Base-by-base conservation (phyloP, 2,797 vertebrate genomes). In the Acrossocheilus wenchowensis region DNA sequence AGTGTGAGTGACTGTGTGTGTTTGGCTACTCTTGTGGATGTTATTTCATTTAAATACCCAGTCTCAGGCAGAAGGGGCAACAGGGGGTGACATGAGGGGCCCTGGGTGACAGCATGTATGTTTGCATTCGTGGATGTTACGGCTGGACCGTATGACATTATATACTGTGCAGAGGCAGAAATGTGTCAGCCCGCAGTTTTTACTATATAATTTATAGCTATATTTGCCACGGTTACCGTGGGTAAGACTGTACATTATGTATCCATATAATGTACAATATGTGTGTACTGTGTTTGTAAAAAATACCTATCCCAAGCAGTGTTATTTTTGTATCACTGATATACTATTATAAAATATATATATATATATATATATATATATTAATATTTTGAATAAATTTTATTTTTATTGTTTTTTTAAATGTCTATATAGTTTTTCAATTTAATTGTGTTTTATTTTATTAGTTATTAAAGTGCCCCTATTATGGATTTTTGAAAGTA, bases 1-100 rank as follows among this genome's bases (percentile, higher is more conserved):
- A 66, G 78, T 64, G 62, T 60, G 52, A 9, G 77, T 10, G 77
- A 9, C 39, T 80, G 78, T 48, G 17, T 81, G 48, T 54, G 45
- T 78, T 26, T n/a, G 71, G 15, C 39, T 72, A 23, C 71, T 83
- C 72, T 75, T 41, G 82, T 68, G 60, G 45, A 66, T 78, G 48
- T 69, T 78, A 54, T 78, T 78, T 85, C 75, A 85, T 69, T 85
- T 57, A 85, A 78, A 78, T 54, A 57, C 14, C 45, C 50, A 54
- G 45, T 85, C 34, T 34, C 17, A 84, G 62, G 68, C 83, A 30
- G 45, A 30, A 83, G 72, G 48, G 48, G 48, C n/a, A 69, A 43
- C 45, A 41, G 45, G 34, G 26, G 72, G 73, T 77, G 72, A 66
- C 73, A 66, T 1, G 41, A 66, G 69, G 69, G 69, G 66, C 48